phyloP scores from a whole-genome alignment of 2,797 vertebrate species.

The Syngnathus rostellatus region DNA sequence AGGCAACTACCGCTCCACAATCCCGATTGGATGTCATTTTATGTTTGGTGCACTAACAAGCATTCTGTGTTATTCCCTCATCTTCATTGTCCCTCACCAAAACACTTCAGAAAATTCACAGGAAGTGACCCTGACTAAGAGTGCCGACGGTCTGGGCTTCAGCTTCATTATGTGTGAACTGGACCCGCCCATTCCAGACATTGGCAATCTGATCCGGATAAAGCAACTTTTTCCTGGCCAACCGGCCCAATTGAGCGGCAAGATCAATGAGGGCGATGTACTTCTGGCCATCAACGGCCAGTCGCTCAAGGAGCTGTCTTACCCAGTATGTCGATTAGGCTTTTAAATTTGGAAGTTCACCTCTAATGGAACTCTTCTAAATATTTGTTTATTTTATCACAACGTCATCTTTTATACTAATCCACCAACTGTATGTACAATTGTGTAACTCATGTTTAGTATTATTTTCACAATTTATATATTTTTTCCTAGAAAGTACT shows the following conservation, averaged over 20 bases:
- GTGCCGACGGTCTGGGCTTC: constrained; percentile 76
- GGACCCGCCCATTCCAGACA: constrained; percentile 45
- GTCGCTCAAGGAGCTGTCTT: constrained; percentile 70
- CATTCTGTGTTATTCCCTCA: not conserved
- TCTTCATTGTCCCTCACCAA: not conserved
- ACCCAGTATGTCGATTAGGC: constrained; percentile 67
- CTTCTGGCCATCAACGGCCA: constrained; percentile 81
- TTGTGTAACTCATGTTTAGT: not conserved
- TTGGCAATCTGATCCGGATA: constrained; percentile 69
- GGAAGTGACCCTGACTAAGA: constrained; percentile 78
- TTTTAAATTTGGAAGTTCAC: not conserved
- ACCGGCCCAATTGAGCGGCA: constrained; percentile 75
- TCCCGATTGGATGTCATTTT: not conserved
- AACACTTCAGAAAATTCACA: constrained; percentile 68
- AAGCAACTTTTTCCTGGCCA: constrained; percentile 82
- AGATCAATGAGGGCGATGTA: constrained; percentile 77
- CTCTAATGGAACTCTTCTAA: not conserved
- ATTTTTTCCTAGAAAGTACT: constrained; percentile 72
- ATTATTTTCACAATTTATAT: not conserved
- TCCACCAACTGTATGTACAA: too few relatives aligned
- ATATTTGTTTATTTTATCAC: not conserved
- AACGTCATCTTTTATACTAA: too few relatives aligned
- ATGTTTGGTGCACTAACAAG: not conserved
- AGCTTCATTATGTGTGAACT: constrained; percentile 76
- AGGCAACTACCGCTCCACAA: not conserved